phyloP scores from a whole-genome alignment of 2,888 invertebrate species.

The Philopedon plagiatum region DNA sequence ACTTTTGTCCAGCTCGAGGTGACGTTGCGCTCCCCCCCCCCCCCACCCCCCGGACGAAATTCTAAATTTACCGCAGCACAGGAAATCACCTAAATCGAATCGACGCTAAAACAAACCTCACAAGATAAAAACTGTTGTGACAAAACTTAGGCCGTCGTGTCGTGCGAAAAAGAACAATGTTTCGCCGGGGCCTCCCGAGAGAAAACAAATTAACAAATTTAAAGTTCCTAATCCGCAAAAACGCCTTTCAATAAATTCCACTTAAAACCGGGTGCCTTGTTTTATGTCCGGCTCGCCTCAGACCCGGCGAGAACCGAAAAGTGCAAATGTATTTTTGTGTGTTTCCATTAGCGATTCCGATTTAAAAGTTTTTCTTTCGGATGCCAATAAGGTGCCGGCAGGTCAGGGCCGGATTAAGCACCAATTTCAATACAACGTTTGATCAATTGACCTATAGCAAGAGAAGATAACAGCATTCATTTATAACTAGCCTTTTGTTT shows the following conservation, averaged over 20 bases:
- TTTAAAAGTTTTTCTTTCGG: conserved; percentile 44
- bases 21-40: too few relatives aligned
- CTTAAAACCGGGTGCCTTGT: conserved; percentile 45
- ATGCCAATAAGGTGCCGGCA: conserved; percentile 46
- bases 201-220: conserved; percentile 54
- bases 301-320: conserved; percentile 22
- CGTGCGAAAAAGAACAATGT: conserved; percentile 19
- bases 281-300: conserved; percentile 47
- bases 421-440: too few relatives aligned
- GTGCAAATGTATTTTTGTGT: conserved; percentile 50
- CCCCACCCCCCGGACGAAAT: too few relatives aligned
- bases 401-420: conserved; percentile 13
- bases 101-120: not conserved
- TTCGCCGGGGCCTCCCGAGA: conserved; percentile 5
- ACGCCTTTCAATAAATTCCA: conserved; percentile 48
- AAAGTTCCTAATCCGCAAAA: conserved; percentile 47
- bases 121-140: conserved; percentile 11
- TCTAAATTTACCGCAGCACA: too few relatives aligned
- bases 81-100: conserved; percentile 5
- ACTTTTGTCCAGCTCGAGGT: too few relatives aligned
- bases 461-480: too few relatives aligned
- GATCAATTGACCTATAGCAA: too few relatives aligned
- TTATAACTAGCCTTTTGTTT: too few relatives aligned
- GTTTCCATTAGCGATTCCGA: conserved; percentile 48
- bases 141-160: conserved; percentile 22